Evolutionary conservation across 1,140 invertebrate species (phyloP), one percentile per base, ranked within the genome.

Genomic region (Habropoda laboriosa): DNA sequence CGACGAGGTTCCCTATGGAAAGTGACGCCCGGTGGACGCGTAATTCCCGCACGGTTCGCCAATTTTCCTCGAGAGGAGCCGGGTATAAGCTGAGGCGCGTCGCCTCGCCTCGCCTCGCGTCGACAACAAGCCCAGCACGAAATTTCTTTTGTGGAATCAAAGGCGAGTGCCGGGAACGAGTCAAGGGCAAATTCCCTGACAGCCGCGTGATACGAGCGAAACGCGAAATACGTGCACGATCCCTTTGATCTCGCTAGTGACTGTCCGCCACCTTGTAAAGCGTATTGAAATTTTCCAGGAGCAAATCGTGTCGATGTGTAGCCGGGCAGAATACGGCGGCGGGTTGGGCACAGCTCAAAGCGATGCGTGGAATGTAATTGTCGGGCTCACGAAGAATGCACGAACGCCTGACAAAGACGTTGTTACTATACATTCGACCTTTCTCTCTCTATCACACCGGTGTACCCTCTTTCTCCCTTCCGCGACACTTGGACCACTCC

Each of bases 341-440:
- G 73, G 83, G 66, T 67, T 71, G 82, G 79, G 79, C 79, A 83
- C 72, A 75, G 84, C 81, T 78, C 78, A 81, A 85, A 87, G 81
- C 83, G 58, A 87, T 80, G 86, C 79, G 81, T 40, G 86, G 86
- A 88, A 88, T 87, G 86, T 87, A 87, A 88, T 88, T 88, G 86
- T 85, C 82, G 78, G 80, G 32, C 75, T 76, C 76, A 82, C 83
- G 47, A 88, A 87, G 86, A 87, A 88, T 87, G 86, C 66, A 30
- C 81, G 80, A 82, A 57, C 68, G 60, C 45, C 85, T 76, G 85
- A 88, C 84, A 88, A 88, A 88, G 86, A 86, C 80, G 81, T 88
- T 86, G 87, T 86, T 87, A 76, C 81, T 72, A 61, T 76, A 51
- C 71, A 82, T 80, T 68, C 53, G 53, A 30, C 55, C 45, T 60